phyloP scores from a whole-genome alignment of 2,113 vertebrate species.

The Danionella cerebrum region DNA sequence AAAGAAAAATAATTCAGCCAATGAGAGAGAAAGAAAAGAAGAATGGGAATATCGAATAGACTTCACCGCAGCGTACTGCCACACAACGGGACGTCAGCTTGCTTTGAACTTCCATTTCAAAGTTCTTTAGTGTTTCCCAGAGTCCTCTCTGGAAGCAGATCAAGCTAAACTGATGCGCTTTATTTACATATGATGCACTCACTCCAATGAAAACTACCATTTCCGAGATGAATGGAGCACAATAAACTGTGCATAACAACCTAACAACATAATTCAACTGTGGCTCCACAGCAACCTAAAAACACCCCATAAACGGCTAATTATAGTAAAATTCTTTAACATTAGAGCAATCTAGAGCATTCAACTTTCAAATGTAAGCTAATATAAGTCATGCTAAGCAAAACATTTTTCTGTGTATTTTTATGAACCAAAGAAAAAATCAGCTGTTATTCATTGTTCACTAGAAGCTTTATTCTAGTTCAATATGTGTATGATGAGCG shows the following conservation, averaged over 20 bases:
- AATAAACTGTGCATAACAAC: not conserved
- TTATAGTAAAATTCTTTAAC: too few species aligned
- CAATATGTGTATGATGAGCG: too few species aligned
- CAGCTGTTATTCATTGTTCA: too few species aligned
- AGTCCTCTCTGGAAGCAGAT: not conserved
- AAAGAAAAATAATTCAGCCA: not conserved
- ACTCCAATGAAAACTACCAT: not conserved
- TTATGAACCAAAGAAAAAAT: too few species aligned
- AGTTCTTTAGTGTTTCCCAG: not conserved
- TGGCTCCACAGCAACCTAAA: too few species aligned
- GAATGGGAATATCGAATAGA: not conserved
- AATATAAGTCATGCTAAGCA: too few species aligned
- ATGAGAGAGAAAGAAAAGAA: not conserved
- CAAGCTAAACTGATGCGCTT: not conserved
- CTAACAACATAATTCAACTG: too few species aligned
- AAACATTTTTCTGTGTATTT: too few species aligned
- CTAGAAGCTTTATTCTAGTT: too few species aligned
- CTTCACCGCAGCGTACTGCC: not conserved
- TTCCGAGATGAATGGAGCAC: not conserved
- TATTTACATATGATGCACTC: not conserved
- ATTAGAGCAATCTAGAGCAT: too few species aligned
- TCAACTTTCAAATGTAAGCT: too few species aligned
- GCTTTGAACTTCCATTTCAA: slow-evolving; percentile 19
- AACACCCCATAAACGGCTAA: too few species aligned
- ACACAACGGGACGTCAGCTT: not conserved